Percentiles rank a stretch among this genome's conserved stretches.
These are phyloP conservation scores for Morpho helenor DNA, from an alignment of 2,888 invertebrate species.

Conservation along the genomic window DNA sequence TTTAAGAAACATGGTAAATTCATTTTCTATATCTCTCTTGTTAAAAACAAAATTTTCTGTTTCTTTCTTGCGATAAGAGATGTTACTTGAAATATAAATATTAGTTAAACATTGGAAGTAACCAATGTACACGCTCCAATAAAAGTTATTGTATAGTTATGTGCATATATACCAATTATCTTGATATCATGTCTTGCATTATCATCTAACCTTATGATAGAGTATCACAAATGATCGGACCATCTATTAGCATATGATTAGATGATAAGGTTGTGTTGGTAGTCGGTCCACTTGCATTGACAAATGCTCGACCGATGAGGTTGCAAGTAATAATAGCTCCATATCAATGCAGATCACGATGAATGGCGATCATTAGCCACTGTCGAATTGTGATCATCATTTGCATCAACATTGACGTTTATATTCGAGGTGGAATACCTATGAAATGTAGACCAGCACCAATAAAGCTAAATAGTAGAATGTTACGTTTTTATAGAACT, in stretches of 20 bases:
- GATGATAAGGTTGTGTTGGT: constrained; percentile 38
- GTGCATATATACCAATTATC: no score
- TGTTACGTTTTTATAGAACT: background rate
- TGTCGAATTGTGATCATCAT: constrained; percentile 50
- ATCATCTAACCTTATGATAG: constrained; percentile 1
- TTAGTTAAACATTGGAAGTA: background rate
- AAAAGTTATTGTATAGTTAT: background rate
- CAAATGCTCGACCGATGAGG: constrained; percentile 36
- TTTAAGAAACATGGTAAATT: no score
- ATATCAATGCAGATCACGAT: constrained; percentile 66
- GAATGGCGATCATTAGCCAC: constrained; percentile 67
- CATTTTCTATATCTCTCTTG: no score
- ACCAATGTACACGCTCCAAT: background rate
- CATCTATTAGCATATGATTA: constrained; percentile 29
- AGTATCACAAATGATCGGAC: constrained; percentile 8
- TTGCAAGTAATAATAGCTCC: constrained; percentile 40
- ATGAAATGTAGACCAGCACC: constrained; percentile 6
- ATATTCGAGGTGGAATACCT: constrained; percentile 19
- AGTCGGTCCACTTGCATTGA: constrained; percentile 35
- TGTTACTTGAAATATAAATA: no score
- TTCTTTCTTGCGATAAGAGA: no score
- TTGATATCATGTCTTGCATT: constrained; percentile 4
- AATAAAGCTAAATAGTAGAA: background rate
- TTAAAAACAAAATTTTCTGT: no score
- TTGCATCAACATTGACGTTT: constrained; percentile 36